phyloP scores from a whole-genome alignment of 2,113 vertebrate species.

The Riparia riparia region DNA sequence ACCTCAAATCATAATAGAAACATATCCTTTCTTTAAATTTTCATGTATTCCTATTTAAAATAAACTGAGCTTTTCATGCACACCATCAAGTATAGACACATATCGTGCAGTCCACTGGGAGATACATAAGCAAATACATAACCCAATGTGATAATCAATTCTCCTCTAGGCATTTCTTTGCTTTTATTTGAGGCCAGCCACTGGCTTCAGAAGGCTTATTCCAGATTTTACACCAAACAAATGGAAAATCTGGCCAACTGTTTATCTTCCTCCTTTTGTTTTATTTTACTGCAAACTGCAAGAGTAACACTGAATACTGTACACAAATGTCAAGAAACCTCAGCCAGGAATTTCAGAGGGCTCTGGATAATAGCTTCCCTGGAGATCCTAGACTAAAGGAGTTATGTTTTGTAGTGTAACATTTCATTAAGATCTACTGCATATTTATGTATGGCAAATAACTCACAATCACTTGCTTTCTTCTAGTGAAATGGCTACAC shows the following conservation, averaged over 20 bases:
- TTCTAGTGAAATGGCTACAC: background rate
- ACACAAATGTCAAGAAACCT: background rate
- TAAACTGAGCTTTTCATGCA: background rate
- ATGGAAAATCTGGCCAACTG: background rate
- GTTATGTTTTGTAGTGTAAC: background rate
- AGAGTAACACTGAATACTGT: background rate
- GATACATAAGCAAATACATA: background rate
- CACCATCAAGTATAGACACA: background rate
- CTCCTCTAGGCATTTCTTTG: background rate
- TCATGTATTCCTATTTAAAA: background rate
- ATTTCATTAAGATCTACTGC: slow-evolving; percentile 27
- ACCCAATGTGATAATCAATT: background rate
- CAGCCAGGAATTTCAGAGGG: background rate
- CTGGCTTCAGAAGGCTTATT: background rate
- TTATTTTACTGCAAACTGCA: background rate
- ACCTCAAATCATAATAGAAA: background rate
- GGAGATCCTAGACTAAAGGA: background rate
- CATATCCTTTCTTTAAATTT: background rate
- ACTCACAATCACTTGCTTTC: slow-evolving; percentile 13
- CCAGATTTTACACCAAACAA: background rate
- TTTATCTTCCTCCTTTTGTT: background rate
- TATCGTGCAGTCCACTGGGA: background rate
- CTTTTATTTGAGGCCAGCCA: slow-evolving; percentile 12
- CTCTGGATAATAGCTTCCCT: background rate
- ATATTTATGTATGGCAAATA: slow-evolving; percentile 2